Conservation (phyloP, 2,888 invertebrate species). For the Noctua fimbriata region DNA sequence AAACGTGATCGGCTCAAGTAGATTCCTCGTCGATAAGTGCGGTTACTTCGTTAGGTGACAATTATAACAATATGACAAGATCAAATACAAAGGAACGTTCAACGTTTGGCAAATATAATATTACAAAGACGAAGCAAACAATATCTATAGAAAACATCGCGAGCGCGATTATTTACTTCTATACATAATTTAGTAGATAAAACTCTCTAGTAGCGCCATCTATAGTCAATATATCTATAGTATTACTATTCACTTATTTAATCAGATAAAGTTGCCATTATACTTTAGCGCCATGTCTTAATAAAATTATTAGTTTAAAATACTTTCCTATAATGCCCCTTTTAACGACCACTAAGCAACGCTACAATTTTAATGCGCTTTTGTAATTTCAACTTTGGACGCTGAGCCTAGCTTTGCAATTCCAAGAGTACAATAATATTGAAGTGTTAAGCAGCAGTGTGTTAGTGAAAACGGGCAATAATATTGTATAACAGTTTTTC, state of each 20-base stretch:
- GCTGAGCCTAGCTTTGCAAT: neutral
- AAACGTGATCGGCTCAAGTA: neutral
- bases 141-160: conserved; percentile 32
- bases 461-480: neutral
- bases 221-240: conserved; percentile 25
- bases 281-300: conserved; percentile 25
- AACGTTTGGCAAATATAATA: conserved; percentile 60
- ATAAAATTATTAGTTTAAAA: conserved; percentile 19
- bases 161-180: conserved; percentile 26
- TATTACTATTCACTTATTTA: conserved; percentile 35
- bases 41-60: conserved; percentile 5
- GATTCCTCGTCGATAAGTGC: neutral
- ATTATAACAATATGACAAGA: conserved; percentile 55
- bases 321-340: conserved; percentile 1
- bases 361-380: neutral
- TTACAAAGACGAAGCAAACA: conserved; percentile 52
- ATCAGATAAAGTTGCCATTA: conserved; percentile 31
- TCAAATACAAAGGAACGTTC: conserved; percentile 61
- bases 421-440: neutral
- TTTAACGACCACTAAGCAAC: neutral
- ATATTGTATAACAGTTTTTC: neutral
- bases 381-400: neutral
- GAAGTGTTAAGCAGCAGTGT: neutral
- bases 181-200: conserved; percentile 34
- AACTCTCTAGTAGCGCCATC: conserved; percentile 52